Conservation (phyloP, 2,888 invertebrate species). For the Macaria notata region DNA sequence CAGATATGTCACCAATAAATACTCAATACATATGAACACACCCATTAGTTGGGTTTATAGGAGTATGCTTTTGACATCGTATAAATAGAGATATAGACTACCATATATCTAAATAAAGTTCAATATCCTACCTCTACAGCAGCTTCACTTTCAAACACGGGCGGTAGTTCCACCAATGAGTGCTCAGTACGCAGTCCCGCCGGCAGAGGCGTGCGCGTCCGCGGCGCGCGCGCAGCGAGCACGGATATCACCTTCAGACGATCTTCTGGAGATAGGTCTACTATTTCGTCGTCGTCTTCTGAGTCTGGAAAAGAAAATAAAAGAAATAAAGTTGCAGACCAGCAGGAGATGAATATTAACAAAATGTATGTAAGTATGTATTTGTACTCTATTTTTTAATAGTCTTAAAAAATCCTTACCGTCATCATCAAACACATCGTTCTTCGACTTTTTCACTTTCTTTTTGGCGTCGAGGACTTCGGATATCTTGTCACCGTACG, state of each 20-base stretch:
- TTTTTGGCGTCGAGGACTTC: slow-evolving; percentile 81
- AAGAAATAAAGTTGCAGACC: too few relatives aligned
- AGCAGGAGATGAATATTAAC: too few relatives aligned
- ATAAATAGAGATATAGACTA: too few relatives aligned
- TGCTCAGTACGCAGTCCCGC: slow-evolving; percentile 75
- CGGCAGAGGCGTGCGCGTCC: slow-evolving; percentile 87
- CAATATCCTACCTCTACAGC: slow-evolving; percentile 59
- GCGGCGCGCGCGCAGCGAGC: slow-evolving; percentile 87
- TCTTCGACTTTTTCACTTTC: slow-evolving; percentile 51
- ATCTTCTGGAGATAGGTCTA: slow-evolving; percentile 85
- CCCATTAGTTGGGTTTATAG: too few relatives aligned
- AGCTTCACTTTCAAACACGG: slow-evolving; percentile 59
- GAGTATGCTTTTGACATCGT: too few relatives aligned
- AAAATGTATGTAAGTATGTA: too few relatives aligned
- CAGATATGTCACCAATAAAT: too few relatives aligned
- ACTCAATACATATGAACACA: too few relatives aligned
- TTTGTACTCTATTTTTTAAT: too few relatives aligned
- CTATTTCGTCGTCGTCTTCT: slow-evolving; percentile 36
- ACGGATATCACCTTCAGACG: slow-evolving; percentile 91
- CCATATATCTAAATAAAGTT: too few relatives aligned
- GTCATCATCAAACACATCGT: slow-evolving; percentile 64
- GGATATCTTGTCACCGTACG: slow-evolving; percentile 88
- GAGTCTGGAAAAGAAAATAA: slow-evolving; percentile 31
- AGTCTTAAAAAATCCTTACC: too few relatives aligned
- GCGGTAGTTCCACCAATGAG: slow-evolving; percentile 65